Conservation (phyloP, 2,888 invertebrate species). For the Drosophila fungiperda region DNA sequence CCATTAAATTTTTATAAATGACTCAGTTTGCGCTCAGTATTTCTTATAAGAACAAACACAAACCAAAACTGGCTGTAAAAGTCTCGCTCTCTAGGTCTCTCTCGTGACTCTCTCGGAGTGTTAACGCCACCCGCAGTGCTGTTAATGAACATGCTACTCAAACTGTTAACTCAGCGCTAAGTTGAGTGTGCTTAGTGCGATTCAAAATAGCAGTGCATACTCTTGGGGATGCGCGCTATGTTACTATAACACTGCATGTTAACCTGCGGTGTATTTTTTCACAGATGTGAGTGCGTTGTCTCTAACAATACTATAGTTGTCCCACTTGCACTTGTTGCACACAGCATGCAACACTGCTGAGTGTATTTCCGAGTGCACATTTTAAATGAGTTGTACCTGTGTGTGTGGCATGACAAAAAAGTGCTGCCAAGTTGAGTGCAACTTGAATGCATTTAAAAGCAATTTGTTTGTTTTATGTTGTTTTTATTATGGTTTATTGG, state of each 20-base stretch:
- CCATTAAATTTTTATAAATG: slow-evolving; percentile 82
- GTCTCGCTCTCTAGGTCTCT: slow-evolving; percentile 7
- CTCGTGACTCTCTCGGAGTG: slow-evolving; percentile 17
- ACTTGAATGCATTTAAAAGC: slow-evolving; percentile 30
- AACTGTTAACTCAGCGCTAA: slow-evolving; percentile 29
- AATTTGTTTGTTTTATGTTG: slow-evolving; percentile 2
- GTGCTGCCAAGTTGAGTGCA: slow-evolving; percentile 49
- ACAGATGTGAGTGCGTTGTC: slow-evolving; percentile 23
- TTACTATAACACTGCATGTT: slow-evolving; percentile 34
- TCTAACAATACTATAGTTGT: slow-evolving; percentile 23
- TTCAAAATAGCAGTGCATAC: slow-evolving; percentile 33
- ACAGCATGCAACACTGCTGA: slow-evolving; percentile 1
- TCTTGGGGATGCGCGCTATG: slow-evolving; percentile 43
- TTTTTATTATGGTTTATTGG: background rate
- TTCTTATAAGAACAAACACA: slow-evolving; percentile 61
- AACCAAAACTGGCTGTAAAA: slow-evolving; percentile 27
- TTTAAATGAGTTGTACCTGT: slow-evolving; percentile 26
- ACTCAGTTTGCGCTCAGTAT: slow-evolving; percentile 64
- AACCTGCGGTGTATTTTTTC: background rate
- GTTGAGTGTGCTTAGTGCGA: slow-evolving; percentile 34
- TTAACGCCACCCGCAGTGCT: slow-evolving; percentile 43
- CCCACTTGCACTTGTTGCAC: slow-evolving; percentile 44
- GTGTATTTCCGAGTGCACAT: slow-evolving; percentile 16
- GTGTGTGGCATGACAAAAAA: slow-evolving; percentile 25
- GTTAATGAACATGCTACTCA: slow-evolving; percentile 44